Percentiles rank a stretch among this genome's conserved stretches.
Evolutionary conservation across 2,113 vertebrate genomes (phyloP).

Genomic region (Canis aureus): DNA sequence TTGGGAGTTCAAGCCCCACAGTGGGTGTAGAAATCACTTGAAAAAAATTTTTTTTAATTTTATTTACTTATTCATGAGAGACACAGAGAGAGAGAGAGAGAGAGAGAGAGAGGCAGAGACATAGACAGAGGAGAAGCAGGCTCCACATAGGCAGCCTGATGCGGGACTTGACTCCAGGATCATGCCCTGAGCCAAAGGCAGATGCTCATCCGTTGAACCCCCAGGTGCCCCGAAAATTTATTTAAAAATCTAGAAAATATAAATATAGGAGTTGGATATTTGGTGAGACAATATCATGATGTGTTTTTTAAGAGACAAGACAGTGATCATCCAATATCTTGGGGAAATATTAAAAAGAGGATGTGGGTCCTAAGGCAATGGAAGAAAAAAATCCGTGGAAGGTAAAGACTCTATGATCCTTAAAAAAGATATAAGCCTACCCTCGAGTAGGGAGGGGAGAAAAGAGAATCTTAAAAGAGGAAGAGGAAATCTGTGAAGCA

Average conservation of each 20-base stretch:
- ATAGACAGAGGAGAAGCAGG: too few relatives aligned
- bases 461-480: not conserved
- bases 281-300: not conserved
- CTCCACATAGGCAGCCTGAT: too few relatives aligned
- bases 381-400: conserved; percentile 16
- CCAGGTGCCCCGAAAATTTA: too few relatives aligned
- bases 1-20: not conserved
- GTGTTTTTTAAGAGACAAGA: not conserved
- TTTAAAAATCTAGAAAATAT: too few relatives aligned
- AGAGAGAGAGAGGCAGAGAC: too few relatives aligned
- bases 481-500: not conserved
- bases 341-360: not conserved
- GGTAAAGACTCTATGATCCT: conserved; percentile 19
- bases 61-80: too few relatives aligned
- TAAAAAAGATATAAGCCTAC: not conserved
- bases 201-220: too few relatives aligned
- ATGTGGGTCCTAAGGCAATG: not conserved
- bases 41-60: too few relatives aligned
- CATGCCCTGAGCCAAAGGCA: too few relatives aligned
- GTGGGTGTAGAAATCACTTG: not conserved
- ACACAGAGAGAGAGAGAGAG: too few relatives aligned
- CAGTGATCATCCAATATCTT: not conserved
- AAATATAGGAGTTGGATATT: not conserved
- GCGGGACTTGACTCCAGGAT: too few relatives aligned
- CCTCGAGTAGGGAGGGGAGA: not conserved